phyloP scores from a whole-genome alignment of 2,888 invertebrate genomes.

The Sepiola atlantica region DNA sequence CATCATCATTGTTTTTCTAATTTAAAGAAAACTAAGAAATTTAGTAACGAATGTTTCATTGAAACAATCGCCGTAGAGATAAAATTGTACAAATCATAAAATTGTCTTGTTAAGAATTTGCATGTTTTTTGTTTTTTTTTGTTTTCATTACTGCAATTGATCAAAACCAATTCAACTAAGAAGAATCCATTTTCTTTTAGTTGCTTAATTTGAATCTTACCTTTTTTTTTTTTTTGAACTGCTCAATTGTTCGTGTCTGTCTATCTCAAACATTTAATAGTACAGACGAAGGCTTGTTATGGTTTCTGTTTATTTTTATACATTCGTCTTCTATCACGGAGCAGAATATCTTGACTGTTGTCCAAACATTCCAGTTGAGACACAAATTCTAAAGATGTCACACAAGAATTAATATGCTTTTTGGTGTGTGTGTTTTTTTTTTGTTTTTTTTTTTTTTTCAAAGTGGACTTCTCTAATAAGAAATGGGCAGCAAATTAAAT shows the following conservation, averaged over 20 bases:
- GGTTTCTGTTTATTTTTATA: neutral
- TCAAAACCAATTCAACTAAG: neutral
- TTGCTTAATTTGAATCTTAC: neutral
- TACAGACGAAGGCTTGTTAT: neutral
- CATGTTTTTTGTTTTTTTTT: too few species aligned
- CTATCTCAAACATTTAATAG: neutral
- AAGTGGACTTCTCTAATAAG: neutral
- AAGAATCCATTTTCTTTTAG: neutral
- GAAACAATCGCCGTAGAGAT: constrained; percentile 18
- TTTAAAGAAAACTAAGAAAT: neutral
- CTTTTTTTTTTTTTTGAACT: neutral
- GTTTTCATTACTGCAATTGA: neutral
- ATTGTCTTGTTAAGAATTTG: neutral
- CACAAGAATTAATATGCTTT: neutral
- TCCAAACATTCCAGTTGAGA: constrained; percentile 32
- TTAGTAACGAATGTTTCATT: neutral
- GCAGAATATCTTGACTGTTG: neutral
- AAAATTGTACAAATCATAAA: neutral
- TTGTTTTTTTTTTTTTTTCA: neutral
- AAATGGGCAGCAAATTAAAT: neutral
- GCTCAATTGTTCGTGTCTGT: neutral
- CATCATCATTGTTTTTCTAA: neutral
- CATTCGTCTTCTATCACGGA: neutral
- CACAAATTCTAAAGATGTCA: neutral
- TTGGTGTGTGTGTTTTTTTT: too few species aligned